Evolutionary conservation across 2,888 invertebrate species (phyloP), one percentile per base, ranked within the genome.

Genomic region (Xanthostigma xanthostigma): DNA sequence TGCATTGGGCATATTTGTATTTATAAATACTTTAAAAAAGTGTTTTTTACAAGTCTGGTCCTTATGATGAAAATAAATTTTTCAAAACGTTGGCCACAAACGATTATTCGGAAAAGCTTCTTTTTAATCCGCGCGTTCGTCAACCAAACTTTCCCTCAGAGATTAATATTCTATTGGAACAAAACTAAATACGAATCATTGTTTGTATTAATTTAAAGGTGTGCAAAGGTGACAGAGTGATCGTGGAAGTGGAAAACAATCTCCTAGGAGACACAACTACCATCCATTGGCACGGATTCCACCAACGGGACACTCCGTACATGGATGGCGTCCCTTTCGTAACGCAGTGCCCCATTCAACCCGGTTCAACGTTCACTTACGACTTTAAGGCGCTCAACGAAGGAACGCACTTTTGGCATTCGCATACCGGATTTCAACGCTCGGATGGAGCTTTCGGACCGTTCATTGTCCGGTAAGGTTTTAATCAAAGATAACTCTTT

Each of bases 271-370:
- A 90, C 61, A 83, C 82, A 17, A 89, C 90, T 0, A 81, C 85
- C 0, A 79, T 94, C 14, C 94, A 94, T 61, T 94, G 92, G 92
- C 94, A 94, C 60, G 93, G 94, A 0, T 78, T 86, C 59, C 89
- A 89, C 60, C 87, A 89, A 64, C 67, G 69, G 46, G 75, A 75
- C 1, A 80, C 80, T 0, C 89, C 89, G 0, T 90, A 84, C 61
- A 90, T 90, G 89, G 91, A 92, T 55, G 91, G 91, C 0, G 89
- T 89, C 1, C 89, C 91, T 0, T 81, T 79, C 53, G 77, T 91
- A 9, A 86, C 89, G 0, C 91, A 91, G 65, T 90, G 90, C 55
- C 88, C 90, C 0, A 85, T 91, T 46, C 68, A 72, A 6, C 84
- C 89, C 0, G 81, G 82, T 51, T 73, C 78, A 2, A 81, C 78